Evolutionary conservation across 2,888 invertebrate species (phyloP), one percentile per base, ranked within the genome.

Genomic region (Notodonta dromedarius): DNA sequence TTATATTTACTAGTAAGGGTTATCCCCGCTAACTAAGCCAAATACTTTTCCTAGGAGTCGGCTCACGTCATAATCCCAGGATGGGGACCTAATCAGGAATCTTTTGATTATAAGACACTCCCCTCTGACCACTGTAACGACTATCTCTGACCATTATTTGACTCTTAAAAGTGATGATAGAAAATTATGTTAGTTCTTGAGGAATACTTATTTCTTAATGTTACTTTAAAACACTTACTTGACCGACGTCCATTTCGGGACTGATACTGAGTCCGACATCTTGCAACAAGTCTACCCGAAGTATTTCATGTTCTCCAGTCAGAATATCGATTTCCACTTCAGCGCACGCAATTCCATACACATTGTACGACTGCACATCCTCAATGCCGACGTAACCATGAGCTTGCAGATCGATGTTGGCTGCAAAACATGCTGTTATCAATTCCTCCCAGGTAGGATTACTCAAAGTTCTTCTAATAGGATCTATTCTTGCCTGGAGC

Each of bases 261-360:
- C 94, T 96, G 58, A 96, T 79, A 83, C 95, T 95, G 55, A 91
- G 84, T 0, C 96, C 96, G 4, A 93, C 93, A 78, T 96, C 96
- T 83, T 96, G 95, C 51, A 95, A 72, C 57, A 96, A 77, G 80
- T 96, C 96, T 0, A 95, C 95, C 66, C 96, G 87, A 0, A 81
- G 76, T 13, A 95, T 83, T 70, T 95, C 86, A 62, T 91, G 91
- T 76, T 96, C 95, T 11, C 96, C 96, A 0, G 96, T 96, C 57
- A 97, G 80, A 9, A 96, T 81, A 83, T 97, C 97, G 0, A 96
- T 80, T 83, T 96, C 96, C 0, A 96, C 95, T 88, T 97, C 96
- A 14, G 94, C 86, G 13, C 95, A 87, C 5, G 94, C 87, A 0
- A 94, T 89, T 2, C 95, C 96, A 78, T 94, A 95, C 24, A 95